Evolutionary conservation across 2,797 vertebrate species (phyloP).

Genomic region (Propithecus deckenii): DNA sequence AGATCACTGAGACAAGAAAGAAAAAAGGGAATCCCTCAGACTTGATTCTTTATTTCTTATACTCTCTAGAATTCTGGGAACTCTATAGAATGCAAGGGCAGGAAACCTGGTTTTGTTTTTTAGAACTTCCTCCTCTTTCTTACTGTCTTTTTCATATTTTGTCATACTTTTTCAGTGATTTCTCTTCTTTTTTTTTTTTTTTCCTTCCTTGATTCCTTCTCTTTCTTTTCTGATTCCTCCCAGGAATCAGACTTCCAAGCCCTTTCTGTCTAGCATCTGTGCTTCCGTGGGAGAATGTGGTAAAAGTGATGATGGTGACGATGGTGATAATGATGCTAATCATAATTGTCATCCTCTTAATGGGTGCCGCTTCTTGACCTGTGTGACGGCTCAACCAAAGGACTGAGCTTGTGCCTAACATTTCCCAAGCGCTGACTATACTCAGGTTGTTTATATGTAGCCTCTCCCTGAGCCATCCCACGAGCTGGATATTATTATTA

Average conservation of each 20-base stretch:
- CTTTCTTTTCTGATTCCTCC: neutral
- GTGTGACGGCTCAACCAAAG: neutral
- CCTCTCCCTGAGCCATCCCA: rapidly evolving
- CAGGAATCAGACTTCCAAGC: neutral
- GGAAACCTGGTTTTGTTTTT: neutral
- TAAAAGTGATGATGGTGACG: rapidly evolving
- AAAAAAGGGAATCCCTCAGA: neutral
- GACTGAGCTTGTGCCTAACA: neutral
- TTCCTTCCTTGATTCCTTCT: neutral
- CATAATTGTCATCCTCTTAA: rapidly evolving
- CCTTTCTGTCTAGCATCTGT: neutral
- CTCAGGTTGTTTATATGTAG: rapidly evolving
- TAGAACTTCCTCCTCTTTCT: neutral
- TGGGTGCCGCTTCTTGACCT: neutral
- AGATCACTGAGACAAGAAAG: neutral
- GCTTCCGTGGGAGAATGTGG: neutral
- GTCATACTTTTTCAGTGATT: neutral
- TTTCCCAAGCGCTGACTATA: rapidly evolving
- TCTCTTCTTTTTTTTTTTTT: neutral
- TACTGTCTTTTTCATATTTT: neutral
- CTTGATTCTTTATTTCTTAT: neutral
- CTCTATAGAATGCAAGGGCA: neutral
- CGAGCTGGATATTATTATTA: too few relatives aligned
- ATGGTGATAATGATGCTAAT: rapidly evolving
- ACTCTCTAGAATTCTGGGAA: neutral